These are phyloP conservation scores for Dolomedes plantarius DNA, from an alignment of 2,888 invertebrate species.

Conservation along the genomic window DNA sequence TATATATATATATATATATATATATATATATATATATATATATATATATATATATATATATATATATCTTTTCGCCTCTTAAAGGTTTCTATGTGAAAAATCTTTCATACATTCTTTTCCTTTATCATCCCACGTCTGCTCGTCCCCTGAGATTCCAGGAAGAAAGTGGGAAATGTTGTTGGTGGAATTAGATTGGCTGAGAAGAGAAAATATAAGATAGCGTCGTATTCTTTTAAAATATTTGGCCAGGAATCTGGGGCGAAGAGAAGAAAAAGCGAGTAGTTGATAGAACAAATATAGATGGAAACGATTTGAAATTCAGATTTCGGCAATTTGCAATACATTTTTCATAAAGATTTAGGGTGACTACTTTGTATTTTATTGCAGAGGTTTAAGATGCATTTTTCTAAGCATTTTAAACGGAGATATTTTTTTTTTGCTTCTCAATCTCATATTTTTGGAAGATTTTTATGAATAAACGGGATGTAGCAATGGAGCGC, in stretches of 20 bases:
- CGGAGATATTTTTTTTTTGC: too few relatives aligned
- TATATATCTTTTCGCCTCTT: neutral
- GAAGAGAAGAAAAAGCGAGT: neutral
- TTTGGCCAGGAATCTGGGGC: conserved; percentile 1
- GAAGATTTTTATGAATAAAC: too few relatives aligned
- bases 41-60: too few relatives aligned
- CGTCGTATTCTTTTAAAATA: neutral
- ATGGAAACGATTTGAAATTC: neutral
- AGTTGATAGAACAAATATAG: neutral
- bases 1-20: too few relatives aligned
- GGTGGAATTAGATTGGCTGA: conserved; percentile 62
- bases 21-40: too few relatives aligned
- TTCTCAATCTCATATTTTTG: too few relatives aligned
- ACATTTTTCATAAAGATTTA: conserved; percentile 2
- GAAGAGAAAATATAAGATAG: conserved; percentile 26
- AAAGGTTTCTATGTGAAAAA: neutral
- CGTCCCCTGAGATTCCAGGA: neutral
- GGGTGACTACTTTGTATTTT: neutral
- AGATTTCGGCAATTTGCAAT: neutral
- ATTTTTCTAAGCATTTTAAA: too few relatives aligned
- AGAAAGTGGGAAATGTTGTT: conserved; percentile 66
- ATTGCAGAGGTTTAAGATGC: neutral
- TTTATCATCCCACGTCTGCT: neutral
- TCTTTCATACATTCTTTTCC: neutral
- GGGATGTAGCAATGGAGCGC: too few relatives aligned